phyloP scores from a whole-genome alignment of 1,140 invertebrate species.

The Chymomyza costata region DNA sequence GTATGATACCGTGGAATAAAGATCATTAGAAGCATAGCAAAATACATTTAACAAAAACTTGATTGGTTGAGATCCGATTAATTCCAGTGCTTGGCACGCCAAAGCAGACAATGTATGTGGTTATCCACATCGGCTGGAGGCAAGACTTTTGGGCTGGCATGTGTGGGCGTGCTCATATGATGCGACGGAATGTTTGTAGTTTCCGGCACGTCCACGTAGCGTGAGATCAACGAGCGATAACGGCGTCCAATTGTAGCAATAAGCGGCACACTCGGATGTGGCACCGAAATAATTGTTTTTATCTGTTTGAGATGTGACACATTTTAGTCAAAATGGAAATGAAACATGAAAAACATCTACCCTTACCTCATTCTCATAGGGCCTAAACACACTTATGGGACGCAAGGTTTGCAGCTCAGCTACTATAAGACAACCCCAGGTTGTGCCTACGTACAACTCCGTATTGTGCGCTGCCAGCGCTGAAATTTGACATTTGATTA shows the following conservation, averaged over 20 bases:
- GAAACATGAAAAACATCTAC: not conserved
- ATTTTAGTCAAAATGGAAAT: conserved; percentile 34
- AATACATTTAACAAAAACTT: conserved; percentile 12
- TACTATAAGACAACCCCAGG: conserved; percentile 93
- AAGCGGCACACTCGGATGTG: conserved; percentile 75
- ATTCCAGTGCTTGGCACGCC: conserved; percentile 85
- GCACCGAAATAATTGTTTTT: conserved; percentile 73
- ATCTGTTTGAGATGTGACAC: conserved; percentile 61
- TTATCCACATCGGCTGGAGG: conserved; percentile 76
- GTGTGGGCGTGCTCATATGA: conserved; percentile 53
- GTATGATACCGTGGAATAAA: conserved; percentile 6
- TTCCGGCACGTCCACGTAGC: conserved; percentile 79
- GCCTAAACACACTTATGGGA: conserved; percentile 92
- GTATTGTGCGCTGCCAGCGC: conserved; percentile 83
- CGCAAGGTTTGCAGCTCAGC: conserved; percentile 86
- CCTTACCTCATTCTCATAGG: conserved; percentile 89
- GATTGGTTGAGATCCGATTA: conserved; percentile 55
- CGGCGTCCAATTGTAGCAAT: conserved; percentile 89
- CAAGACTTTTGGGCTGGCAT: conserved; percentile 44
- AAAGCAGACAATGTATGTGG: conserved; percentile 83
- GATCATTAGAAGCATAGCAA: conserved; percentile 19
- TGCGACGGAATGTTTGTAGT: conserved; percentile 2
- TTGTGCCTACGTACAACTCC: conserved; percentile 91
- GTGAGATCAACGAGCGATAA: conserved; percentile 86
- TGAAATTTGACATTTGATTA: conserved; percentile 89